These are phyloP conservation scores for Xiphias gladius DNA, from an alignment of 2,113 vertebrate species.

Conservation along the genomic window DNA sequence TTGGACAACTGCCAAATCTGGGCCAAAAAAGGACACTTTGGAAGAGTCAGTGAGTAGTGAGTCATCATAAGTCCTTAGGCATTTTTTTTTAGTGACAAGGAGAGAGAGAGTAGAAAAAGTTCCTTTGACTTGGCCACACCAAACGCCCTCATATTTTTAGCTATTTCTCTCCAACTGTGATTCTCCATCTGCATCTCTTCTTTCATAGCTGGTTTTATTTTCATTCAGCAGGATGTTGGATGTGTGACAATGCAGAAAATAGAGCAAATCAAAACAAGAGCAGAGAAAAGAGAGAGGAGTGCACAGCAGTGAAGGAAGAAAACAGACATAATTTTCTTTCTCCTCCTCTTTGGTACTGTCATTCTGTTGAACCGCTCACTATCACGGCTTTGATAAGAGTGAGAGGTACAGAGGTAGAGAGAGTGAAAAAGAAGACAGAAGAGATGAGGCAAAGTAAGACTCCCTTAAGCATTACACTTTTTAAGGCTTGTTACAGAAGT, in stretches of 20 bases:
- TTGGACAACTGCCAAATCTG: constrained; percentile 38
- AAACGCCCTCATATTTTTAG: constrained; percentile 40
- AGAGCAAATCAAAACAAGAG: constrained; percentile 49
- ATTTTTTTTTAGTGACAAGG: constrained; percentile 24
- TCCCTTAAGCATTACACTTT: constrained; percentile 51
- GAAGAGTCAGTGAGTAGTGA: constrained; percentile 26
- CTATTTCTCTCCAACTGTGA: constrained; percentile 36
- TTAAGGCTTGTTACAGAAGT: constrained; percentile 58
- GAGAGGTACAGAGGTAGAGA: constrained; percentile 37
- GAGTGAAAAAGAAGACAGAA: constrained; percentile 15
- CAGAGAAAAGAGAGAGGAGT: constrained; percentile 11
- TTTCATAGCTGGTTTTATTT: constrained; percentile 45
- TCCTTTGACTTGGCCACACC: constrained; percentile 34
- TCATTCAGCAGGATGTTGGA: constrained; percentile 47
- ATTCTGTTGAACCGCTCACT: constrained; percentile 48
- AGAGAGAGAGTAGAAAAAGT: constrained; percentile 32
- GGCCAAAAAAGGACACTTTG: constrained; percentile 21
- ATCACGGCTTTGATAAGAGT: constrained; percentile 52
- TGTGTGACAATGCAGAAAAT: constrained; percentile 58
- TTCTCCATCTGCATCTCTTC: constrained; percentile 40
- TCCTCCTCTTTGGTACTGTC: constrained; percentile 46
- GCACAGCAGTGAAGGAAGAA: constrained; percentile 28
- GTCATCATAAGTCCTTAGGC: constrained; percentile 29
- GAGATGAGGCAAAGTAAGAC: constrained; percentile 47
- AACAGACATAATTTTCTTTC: constrained; percentile 43